Base-by-base conservation (phyloP, 2,888 invertebrate genomes). In the Trichogramma evanescens region DNA sequence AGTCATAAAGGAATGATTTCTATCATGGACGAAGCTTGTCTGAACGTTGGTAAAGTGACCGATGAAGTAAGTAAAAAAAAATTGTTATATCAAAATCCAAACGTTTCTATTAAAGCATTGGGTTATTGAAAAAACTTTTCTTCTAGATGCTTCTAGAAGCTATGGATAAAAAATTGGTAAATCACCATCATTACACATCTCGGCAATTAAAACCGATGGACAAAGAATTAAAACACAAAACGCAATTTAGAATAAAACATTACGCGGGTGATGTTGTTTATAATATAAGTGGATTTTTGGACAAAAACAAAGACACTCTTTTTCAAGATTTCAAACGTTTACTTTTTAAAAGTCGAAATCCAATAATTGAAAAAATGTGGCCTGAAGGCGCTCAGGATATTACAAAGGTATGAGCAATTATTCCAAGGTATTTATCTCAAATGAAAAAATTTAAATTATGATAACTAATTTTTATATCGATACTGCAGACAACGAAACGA, bases 211-310 rank as follows among this genome's bases (percentile, higher is more conserved):
- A 88, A 73, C 91, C 93, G 4, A 83, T 87, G 46, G 92, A 93
- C 72, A 93, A 93, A 79, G 86, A 85, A 65, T 77, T 93, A 46
- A 84, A 86, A 67, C 92, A 93, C 73, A 86, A 85, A 70, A 84
- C 86, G 69, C 87, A 93, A 75, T 93, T 93, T 74, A 83, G 89
- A 66, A 87, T 93, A 66, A 91, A 86, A 9, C 98, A 98, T 78
- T 98, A 98, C 77, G 98, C 98, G 0, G 98, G 98, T 4, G 94
- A 96, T 73, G 98, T 98, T 41, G 90, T 91, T 9, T 98, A 98
- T 81, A 86, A 86, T 58, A 85, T 95, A 13, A 82, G 83, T 9
- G 95, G 95, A 1, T 98, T 98, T 81, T 85, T 98, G 79, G 97
- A 98, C 78, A 98, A 98, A 81, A 98, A 98, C 81, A 94, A 90